Percentiles rank a stretch among this genome's conserved stretches.
Conservation (phyloP, 2,797 vertebrate genomes). For the Miichthys miiuy region DNA sequence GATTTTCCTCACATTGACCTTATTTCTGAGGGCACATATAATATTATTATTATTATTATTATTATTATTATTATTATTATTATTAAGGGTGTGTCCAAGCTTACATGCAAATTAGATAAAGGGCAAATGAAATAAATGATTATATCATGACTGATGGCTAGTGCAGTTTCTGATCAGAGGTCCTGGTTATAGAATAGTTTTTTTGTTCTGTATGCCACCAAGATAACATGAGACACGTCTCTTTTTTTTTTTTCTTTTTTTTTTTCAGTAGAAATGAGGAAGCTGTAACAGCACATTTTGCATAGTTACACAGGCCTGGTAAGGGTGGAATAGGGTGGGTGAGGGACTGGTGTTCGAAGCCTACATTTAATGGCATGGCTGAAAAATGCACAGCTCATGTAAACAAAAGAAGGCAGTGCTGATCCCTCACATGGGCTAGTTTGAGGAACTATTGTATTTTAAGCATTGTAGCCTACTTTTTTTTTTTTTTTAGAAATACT, state of each 20-base stretch:
- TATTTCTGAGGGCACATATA: constrained; percentile 14
- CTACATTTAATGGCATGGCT: constrained; percentile 13
- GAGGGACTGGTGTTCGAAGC: too few species aligned
- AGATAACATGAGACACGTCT: background rate
- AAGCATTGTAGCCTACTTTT: background rate
- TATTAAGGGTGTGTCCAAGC: constrained; percentile 73
- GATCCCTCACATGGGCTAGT: constrained; percentile 20
- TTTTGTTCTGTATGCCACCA: constrained; percentile 2
- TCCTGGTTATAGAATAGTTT: constrained; percentile 6
- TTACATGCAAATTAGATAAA: constrained; percentile 49
- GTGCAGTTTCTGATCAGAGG: background rate
- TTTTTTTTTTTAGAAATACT: background rate
- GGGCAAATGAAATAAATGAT: constrained; percentile 20
- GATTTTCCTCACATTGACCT: constrained; percentile 24
- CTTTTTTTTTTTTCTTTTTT: background rate
- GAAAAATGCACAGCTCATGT: constrained; percentile 51
- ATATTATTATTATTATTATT: constrained; percentile 6
- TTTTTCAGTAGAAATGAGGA: constrained; percentile 26
- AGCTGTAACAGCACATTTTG: constrained; percentile 40
- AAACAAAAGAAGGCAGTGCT: constrained; percentile 62
- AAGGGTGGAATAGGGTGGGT: constrained; percentile 14
- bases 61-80: too few species aligned
- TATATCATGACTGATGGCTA: background rate
- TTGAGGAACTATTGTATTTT: background rate
- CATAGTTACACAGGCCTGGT: background rate